Conservation (phyloP, 2,113 vertebrate genomes). For the Tachycineta bicolor region DNA sequence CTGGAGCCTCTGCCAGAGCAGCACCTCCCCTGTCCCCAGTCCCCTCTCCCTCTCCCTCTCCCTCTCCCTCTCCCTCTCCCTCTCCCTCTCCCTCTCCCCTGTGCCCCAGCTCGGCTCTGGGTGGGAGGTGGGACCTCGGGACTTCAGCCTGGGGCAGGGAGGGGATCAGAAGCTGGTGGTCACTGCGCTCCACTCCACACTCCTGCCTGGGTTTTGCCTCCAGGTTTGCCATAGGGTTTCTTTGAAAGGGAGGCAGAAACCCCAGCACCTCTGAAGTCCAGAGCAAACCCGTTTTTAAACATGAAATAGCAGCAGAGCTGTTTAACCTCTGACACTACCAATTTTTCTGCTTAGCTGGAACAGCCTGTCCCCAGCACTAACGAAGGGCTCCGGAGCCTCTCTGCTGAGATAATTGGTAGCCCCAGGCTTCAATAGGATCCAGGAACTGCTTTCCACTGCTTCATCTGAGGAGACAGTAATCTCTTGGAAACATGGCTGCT, state of each 20-base stretch:
- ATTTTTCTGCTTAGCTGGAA: neutral
- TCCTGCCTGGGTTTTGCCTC: neutral
- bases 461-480: neutral
- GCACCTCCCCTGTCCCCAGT: neutral
- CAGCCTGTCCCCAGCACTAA: fast-evolving
- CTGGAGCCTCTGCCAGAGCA: neutral
- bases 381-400: neutral
- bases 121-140: neutral
- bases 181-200: fast-evolving
- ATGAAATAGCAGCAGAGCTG: neutral
- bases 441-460: neutral
- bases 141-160: neutral
- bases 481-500: neutral
- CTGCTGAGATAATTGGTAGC: neutral
- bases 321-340: neutral
- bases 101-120: neutral
- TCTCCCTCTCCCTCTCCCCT: neutral
- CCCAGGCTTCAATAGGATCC: neutral
- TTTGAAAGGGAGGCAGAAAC: neutral
- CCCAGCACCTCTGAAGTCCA: neutral
- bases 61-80: too few species aligned
- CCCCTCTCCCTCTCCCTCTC: too few species aligned
- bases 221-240: neutral
- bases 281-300: neutral
- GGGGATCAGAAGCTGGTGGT: too few species aligned